Evolutionary conservation across 2,113 vertebrate genomes (phyloP), one percentile per base, ranked within the genome.

Genomic region (Sterrhoptilus dennistouni): DNA sequence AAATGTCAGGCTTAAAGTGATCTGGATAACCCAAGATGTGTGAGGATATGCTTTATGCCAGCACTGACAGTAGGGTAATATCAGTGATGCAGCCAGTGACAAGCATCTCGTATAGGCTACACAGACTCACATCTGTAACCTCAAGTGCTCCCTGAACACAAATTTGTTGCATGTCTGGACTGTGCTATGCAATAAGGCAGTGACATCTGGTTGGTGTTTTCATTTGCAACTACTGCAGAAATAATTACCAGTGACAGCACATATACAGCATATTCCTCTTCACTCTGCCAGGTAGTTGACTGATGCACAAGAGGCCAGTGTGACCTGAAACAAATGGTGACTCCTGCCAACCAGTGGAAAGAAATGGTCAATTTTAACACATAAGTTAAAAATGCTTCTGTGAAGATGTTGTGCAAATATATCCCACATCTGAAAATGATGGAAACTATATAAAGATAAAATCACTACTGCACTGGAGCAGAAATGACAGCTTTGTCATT

Each of bases 401-500:
- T 81, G 85, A 86, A 44, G 13, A 86, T 14, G 9, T 3, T 90
- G 29, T 38, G 52, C 25, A 65, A 83, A 69, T 36, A 60, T 10
- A 69, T 8, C 9, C 70, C 59, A 56, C 6, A 70, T 75, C 44
- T 56, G 68, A 83, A 90, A 92, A 95, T 49, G 22, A 64, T n/a
- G 74, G 59, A 90, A 96, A 72, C 35, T 76, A 35, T 28, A 76
- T 50, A 47, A 93, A 84, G 87, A 80, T n/a, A 90, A 88, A 88
- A 94, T 77, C 60, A 81, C 47, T 70, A 65, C 44, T 74, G 69
- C 44, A 74, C 35, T 50, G 54, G 71, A 90, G 47, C 54, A 87
- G 71, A 92, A 93, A 92, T 53, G 52, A 92, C 68, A 88, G 53
- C 7, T 86, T 64, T 89, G 90, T 91, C 75, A 52, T 88, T 68